Conservation (phyloP, 2,888 invertebrate genomes). For the Aphidius colemani region DNA sequence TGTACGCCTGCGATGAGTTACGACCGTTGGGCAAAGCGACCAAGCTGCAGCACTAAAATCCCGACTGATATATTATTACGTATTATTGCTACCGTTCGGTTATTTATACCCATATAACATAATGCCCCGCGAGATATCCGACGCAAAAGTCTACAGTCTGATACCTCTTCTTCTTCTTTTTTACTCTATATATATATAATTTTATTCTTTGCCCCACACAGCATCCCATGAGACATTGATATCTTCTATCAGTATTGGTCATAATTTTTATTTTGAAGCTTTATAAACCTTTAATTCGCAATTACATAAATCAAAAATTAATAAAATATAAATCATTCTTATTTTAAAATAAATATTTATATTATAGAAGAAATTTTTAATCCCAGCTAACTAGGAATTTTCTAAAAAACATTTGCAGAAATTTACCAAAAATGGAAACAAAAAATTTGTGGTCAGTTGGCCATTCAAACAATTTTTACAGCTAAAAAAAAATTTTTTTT, state of each 20-base stretch:
- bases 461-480: too few species aligned
- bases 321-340: background rate
- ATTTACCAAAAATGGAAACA: too few species aligned
- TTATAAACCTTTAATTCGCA: conserved; percentile 17
- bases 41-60: conserved; percentile 59
- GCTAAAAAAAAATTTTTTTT: too few species aligned
- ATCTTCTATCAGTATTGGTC: conserved; percentile 57
- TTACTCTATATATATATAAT: too few species aligned
- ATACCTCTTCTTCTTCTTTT: conserved; percentile 10
- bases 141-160: conserved; percentile 42
- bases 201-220: conserved; percentile 14
- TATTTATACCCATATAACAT: conserved; percentile 61
- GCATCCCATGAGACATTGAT: conserved; percentile 51
- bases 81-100: conserved; percentile 60
- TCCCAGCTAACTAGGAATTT: too few species aligned
- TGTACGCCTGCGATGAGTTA: conserved; percentile 55
- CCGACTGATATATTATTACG: conserved; percentile 62
- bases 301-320: conserved; percentile 6
- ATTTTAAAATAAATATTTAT: too few species aligned
- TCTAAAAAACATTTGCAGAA: too few species aligned
- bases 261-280: conserved; percentile 49
- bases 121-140: conserved; percentile 56
- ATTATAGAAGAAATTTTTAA: too few species aligned
- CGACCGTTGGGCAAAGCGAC: conserved; percentile 57
- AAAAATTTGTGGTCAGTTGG: too few species aligned